These are phyloP conservation scores for Exaiptasia diaphana DNA, from an alignment of 64 coral and sea anemone genomes.

Conservation along the genomic window DNA sequence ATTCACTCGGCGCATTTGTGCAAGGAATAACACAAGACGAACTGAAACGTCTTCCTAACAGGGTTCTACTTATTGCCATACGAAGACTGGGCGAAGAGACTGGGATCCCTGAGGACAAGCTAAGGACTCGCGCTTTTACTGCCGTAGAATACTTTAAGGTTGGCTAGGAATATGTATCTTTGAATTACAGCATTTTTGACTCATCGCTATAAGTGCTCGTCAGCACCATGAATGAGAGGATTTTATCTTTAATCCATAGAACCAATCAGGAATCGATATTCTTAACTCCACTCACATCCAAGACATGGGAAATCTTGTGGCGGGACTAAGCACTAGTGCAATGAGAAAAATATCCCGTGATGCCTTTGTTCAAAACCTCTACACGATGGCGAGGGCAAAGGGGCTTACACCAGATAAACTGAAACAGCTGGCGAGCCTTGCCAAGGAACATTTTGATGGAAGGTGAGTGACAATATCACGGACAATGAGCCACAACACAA, in stretches of 20 bases:
- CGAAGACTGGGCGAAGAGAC: slow-evolving; percentile 79
- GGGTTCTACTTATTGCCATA: slow-evolving; percentile 69
- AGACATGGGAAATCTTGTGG: slow-evolving; percentile 81
- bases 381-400: slow-evolving; percentile 70
- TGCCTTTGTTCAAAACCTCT: slow-evolving; percentile 73
- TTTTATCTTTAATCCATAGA: slow-evolving; percentile 10
- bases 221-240: no score
- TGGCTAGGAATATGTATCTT: neutral
- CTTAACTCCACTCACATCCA: slow-evolving; percentile 57
- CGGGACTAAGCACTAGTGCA: slow-evolving; percentile 53
- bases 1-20: slow-evolving; percentile 81
- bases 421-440: slow-evolving; percentile 60
- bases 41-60: slow-evolving; percentile 61
- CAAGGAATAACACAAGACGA: slow-evolving; percentile 65
- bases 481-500: no score
- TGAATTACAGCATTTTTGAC: neutral
- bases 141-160: slow-evolving; percentile 93
- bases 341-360: slow-evolving; percentile 78
- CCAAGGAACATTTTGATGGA: slow-evolving; percentile 83
- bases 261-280: slow-evolving; percentile 78
- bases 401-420: slow-evolving; percentile 62
- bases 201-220: neutral
- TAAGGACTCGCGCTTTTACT: slow-evolving; percentile 73
- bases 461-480: no score
- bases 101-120: slow-evolving; percentile 81